Evolutionary conservation across 2,113 vertebrate genomes (phyloP).

Genomic region (pig (Sus scrofa)): DNA sequence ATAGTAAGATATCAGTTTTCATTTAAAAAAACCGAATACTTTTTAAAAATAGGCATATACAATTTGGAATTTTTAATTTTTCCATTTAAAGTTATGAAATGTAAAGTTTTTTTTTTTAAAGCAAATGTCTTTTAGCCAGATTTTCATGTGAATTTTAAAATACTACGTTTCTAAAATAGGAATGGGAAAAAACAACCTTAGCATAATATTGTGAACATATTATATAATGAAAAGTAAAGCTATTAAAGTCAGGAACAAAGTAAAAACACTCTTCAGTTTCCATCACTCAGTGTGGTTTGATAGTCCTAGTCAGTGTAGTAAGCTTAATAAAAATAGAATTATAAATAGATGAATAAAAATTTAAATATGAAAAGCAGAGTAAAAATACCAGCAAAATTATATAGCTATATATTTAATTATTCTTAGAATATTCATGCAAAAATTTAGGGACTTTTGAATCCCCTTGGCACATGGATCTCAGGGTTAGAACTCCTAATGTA

Average conservation of each 20-base stretch:
- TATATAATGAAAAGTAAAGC: conserved; percentile 25
- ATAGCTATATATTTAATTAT: neutral
- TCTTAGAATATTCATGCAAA: conserved; percentile 46
- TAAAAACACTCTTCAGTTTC: neutral
- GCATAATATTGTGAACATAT: conserved; percentile 45
- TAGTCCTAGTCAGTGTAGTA: neutral
- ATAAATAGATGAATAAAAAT: conserved; percentile 37
- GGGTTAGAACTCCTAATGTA: neutral
- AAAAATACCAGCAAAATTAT: neutral
- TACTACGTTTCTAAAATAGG: conserved; percentile 66
- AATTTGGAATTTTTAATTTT: conserved; percentile 57
- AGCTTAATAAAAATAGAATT: conserved; percentile 22
- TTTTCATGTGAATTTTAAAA: conserved; percentile 72
- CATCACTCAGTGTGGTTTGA: neutral
- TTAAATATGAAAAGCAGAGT: conserved; percentile 48
- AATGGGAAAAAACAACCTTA: conserved; percentile 40
- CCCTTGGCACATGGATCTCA: neutral
- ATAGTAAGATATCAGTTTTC: neutral
- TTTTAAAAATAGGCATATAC: conserved; percentile 16
- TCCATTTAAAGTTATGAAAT: conserved; percentile 51
- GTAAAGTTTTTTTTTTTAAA: neutral
- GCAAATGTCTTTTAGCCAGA: conserved; percentile 24
- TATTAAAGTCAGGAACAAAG: conserved; percentile 37
- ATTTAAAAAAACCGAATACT: conserved; percentile 6
- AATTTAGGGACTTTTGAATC: neutral